Percentiles rank a stretch among this genome's conserved stretches.
phyloP scores from a whole-genome alignment of 2,888 invertebrate species.

The Orchesellides sinensis region DNA sequence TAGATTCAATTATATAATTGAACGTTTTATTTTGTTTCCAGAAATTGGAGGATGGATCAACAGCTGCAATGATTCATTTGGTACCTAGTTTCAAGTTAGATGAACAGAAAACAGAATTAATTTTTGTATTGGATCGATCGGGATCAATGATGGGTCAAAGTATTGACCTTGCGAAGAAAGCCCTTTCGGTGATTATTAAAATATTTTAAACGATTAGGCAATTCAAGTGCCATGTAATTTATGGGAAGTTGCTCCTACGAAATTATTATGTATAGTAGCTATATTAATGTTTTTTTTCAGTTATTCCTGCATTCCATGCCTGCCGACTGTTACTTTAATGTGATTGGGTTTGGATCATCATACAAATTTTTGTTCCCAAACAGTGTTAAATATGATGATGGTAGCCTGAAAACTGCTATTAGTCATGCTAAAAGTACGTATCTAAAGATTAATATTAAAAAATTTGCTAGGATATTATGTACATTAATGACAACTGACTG shows the following conservation, averaged over 20 bases:
- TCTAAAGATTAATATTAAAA: neutral
- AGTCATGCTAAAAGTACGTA: conserved; percentile 66
- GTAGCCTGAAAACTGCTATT: conserved; percentile 65
- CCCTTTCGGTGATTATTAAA: conserved; percentile 76
- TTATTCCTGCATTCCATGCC: conserved; percentile 76
- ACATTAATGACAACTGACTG: no score
- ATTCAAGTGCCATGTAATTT: neutral
- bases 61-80: conserved; percentile 69
- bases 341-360: conserved; percentile 77
- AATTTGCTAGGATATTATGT: neutral
- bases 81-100: conserved; percentile 77
- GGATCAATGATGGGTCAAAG: conserved; percentile 77
- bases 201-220: conserved; percentile 8
- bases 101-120: conserved; percentile 75
- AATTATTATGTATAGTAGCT: neutral
- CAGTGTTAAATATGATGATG: conserved; percentile 74
- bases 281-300: conserved; percentile 32
- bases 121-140: conserved; percentile 77
- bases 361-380: conserved; percentile 75
- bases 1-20: neutral
- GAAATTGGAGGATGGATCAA: conserved; percentile 57
- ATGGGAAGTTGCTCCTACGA: no score
- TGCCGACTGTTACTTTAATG: conserved; percentile 76
- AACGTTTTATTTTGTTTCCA: conserved; percentile 7
- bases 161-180: conserved; percentile 75